Evolutionary conservation across 2,888 invertebrate species (phyloP), one percentile per base, ranked within the genome.

Genomic region (Papilio demoleus): DNA sequence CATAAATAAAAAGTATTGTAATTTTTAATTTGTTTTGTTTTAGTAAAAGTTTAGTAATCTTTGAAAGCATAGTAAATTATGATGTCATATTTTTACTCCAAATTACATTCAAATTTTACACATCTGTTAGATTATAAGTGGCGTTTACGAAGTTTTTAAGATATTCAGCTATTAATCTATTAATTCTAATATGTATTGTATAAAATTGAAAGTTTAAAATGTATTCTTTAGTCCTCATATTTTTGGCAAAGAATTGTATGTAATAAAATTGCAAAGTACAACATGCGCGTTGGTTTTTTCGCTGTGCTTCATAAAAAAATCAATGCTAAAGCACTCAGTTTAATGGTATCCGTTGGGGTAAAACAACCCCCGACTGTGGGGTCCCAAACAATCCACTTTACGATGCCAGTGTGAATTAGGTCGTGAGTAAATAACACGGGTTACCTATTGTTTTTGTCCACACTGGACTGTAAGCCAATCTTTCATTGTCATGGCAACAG

Each of bases 381-480:
- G 62, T 56, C 62, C 65, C 42, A 12, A 50, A 38, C 65, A 68
- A 68, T 63, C 64, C 68, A 61, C 56, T 69, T 56, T 62, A 62
- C 56, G 65, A 61, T 38, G 45, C 56, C 69, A 58, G 50, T 45
- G 36, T 70, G 65, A 56, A 65, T 65, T 66, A 70, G 60, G 69
- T 38, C 24, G 14, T 27, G 53, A 6, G 59, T 62, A 56, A 65
- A 56, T 56, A 62, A 65, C 53, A 24, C 60, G 56, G 56, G 69
- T 45, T 45, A 19, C 17, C 58, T 45, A 65, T 70, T 70, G 62
- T 70, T 61, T 65, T 24, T 59, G 68, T 56, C 12, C 45, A 65
- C 34, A 60, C 40, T 53, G 60, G 65, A 56, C 56, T 40, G 47
- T 53, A 17, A 65, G 27, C 36, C 45, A 58, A 66, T 62, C 42